Evolutionary conservation across 2,113 vertebrate genomes (phyloP), one percentile per base, ranked within the genome.

Genomic region (Nerophis ophidion): DNA sequence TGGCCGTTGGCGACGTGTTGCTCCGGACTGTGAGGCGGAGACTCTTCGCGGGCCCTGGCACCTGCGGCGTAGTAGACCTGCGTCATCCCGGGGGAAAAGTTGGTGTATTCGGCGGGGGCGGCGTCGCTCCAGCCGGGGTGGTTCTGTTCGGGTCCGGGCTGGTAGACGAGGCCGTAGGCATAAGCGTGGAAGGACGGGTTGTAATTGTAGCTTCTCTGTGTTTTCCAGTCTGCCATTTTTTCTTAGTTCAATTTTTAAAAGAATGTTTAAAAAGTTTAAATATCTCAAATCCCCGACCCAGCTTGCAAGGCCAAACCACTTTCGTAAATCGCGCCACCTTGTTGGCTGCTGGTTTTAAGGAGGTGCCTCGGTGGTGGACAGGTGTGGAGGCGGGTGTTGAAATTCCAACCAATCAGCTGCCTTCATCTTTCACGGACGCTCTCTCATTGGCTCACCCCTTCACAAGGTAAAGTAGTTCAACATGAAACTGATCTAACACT

Each of bases 151-250:
- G 81, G 5, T 0, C 59, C 84, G 5, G 80, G 36, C 38, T 72
- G 88, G 49, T 88, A 90, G 69, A 86, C 6, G 3, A 89, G 49
- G 6, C 88, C 74, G 62, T 87, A 89, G 0, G 85, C 83, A 61
- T 88, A 90, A 0, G 86, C 79, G 7, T 87, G 86, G 61, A 88
- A 90, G 0, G 88, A 69, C 0, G 76, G 68, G 63, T 73, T 86
- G 62, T 84, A 89, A 48, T 86, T 88, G 72, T 86, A 88, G 26
- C 19, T 80, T 8, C 87, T 40, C 3, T 84, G 87, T 1, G 82
- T 17, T 62, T 86, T 90, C 89, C 88, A 91, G 8, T 90, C 87
- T 14, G 88, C 83, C 89, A 91, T 91, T 0, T 17, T 17, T 34
- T 9, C 1, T 4, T 6, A 13, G 15, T 6, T 34, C 3, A 16